Conservation (phyloP, 1,140 invertebrate species). For the Aphis craccivora region DNA sequence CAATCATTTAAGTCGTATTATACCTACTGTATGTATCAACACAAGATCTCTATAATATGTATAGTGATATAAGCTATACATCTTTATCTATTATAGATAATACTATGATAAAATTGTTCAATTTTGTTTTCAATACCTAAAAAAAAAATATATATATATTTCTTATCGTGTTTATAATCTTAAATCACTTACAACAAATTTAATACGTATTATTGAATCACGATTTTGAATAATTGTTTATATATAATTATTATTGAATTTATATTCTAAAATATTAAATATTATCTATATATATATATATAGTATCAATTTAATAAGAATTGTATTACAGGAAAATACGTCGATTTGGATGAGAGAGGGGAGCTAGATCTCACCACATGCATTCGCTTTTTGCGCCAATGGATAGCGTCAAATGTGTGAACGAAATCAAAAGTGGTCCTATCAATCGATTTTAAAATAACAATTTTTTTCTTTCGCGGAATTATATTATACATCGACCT, state of each 20-base stretch:
- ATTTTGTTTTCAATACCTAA: background rate
- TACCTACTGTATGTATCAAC: too few relatives aligned
- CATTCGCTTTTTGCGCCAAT: background rate
- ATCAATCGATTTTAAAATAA: background rate
- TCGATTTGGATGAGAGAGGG: background rate
- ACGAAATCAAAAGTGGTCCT: background rate
- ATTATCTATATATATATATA: background rate
- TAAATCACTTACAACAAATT: background rate
- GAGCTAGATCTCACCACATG: background rate
- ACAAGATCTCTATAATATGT: too few relatives aligned
- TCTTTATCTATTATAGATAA: too few relatives aligned
- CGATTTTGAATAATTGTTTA: background rate
- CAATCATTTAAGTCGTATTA: background rate
- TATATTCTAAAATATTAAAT: background rate
- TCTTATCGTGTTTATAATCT: background rate
- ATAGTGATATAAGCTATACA: too few relatives aligned
- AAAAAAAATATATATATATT: background rate
- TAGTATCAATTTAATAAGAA: background rate
- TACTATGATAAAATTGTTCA: background rate
- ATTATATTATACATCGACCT: background rate
- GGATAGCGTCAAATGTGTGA: background rate
- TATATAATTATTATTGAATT: background rate
- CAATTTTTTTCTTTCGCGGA: background rate
- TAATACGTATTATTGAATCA: background rate
- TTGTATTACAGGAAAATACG: background rate